These are phyloP conservation scores for Hippasteria phrygiana DNA, from an alignment of 53 echinoderm and acorn worm species.

Conservation along the genomic window DNA sequence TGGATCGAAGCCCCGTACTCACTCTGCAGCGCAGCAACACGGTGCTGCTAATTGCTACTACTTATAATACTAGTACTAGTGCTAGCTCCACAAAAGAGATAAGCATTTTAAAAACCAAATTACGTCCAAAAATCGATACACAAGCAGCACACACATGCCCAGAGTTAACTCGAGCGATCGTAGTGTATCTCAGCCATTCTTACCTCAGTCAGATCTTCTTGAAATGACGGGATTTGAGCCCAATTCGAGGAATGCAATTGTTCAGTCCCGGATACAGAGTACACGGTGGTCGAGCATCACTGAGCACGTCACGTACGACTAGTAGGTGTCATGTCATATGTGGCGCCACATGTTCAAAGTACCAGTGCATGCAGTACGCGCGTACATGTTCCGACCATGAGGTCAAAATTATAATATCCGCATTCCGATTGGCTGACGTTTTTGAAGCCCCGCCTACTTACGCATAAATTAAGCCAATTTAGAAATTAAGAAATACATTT, in stretches of 20 bases:
- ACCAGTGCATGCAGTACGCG: not conserved
- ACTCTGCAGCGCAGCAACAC: not conserved
- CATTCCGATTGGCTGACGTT: constrained; percentile 11
- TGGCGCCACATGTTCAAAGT: not conserved
- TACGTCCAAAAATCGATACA: not conserved
- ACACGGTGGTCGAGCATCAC: no score
- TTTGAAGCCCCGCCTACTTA: constrained; percentile 23
- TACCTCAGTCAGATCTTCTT: not conserved
- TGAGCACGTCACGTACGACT: not conserved
- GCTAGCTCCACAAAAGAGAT: no score
- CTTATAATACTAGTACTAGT: no score
- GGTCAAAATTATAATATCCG: constrained; percentile 56
- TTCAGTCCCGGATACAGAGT: not conserved
- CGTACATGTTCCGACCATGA: not conserved
- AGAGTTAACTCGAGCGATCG: not conserved
- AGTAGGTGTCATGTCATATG: constrained; percentile 35
- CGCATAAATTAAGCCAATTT: no score
- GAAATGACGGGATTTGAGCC: not conserved
- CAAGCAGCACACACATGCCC: not conserved
- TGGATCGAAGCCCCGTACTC: not conserved
- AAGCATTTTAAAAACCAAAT: no score
- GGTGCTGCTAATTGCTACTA: not conserved
- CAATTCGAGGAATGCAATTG: not conserved
- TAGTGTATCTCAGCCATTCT: not conserved
- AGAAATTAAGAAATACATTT: no score